A percentile compares a stretch with the other conserved stretches of the same genome.
Evolutionary conservation across 2,888 invertebrate species (phyloP).

Genomic region (Teleiodes luculella): DNA sequence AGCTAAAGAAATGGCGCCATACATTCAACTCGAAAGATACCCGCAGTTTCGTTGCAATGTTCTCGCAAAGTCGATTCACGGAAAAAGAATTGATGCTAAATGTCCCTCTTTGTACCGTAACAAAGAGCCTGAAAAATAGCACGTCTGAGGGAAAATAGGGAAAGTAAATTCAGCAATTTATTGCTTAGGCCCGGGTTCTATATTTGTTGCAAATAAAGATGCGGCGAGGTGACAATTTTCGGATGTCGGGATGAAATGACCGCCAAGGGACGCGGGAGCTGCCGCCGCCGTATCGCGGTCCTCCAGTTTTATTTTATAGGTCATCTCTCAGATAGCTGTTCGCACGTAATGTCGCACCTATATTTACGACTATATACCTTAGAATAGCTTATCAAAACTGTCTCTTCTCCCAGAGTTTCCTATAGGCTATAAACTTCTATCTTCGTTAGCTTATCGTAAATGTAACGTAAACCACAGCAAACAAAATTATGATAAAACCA

Average conservation of each 20-base stretch:
- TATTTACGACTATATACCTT: not conserved
- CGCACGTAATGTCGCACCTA: constrained; percentile 13
- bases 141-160: constrained; percentile 60
- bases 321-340: constrained; percentile 19
- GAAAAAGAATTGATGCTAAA: constrained; percentile 57
- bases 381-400: not conserved
- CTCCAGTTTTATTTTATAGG: constrained; percentile 38
- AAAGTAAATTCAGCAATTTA: constrained; percentile 73
- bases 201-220: constrained; percentile 77
- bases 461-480: too few relatives aligned
- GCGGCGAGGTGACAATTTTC: constrained; percentile 72
- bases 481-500: too few relatives aligned
- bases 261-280: constrained; percentile 62
- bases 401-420: too few relatives aligned
- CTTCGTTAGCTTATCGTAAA: too few relatives aligned
- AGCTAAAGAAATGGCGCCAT: constrained; percentile 6
- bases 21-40: constrained; percentile 2
- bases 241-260: constrained; percentile 60
- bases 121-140: constrained; percentile 69
- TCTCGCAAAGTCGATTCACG: constrained; percentile 38
- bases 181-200: constrained; percentile 60
- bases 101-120: constrained; percentile 59
- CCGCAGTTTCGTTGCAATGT: constrained; percentile 18
- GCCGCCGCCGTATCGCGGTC: constrained; percentile 36
- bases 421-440: too few relatives aligned